Evolutionary conservation across 2,797 vertebrate species (phyloP).

Genomic region (Eospalax fontanierii): DNA sequence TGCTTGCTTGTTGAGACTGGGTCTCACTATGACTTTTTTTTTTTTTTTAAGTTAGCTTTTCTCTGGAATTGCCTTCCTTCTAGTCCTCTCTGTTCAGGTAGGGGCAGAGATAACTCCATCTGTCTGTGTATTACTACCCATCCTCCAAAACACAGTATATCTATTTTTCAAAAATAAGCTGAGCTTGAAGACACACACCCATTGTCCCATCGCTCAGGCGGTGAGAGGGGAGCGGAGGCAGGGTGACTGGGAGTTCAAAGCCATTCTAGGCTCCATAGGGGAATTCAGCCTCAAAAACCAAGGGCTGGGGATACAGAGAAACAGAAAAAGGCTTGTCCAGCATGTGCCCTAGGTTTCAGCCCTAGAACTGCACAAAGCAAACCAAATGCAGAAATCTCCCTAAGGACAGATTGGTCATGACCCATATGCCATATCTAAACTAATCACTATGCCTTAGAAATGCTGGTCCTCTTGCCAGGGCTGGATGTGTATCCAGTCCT

Average conservation of each 20-base stretch:
- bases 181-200: too few relatives aligned
- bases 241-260: too few relatives aligned
- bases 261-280: not conserved
- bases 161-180: not conserved
- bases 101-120: constrained; percentile 6
- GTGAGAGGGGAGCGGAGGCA: not conserved
- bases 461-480: not conserved
- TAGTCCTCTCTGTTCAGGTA: not conserved
- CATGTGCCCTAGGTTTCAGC: not conserved
- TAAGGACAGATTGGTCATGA: not conserved
- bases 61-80: not conserved
- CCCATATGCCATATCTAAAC: not conserved
- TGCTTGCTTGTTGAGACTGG: not conserved
- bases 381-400: not conserved
- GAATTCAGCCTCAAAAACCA: not conserved
- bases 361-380: not conserved
- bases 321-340: not conserved
- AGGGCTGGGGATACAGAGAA: not conserved
- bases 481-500: not conserved
- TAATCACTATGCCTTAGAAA: not conserved
- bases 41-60: not conserved
- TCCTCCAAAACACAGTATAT: not conserved
- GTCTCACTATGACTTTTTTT: not conserved
- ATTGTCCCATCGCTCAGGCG: too few relatives aligned
- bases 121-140: fast-evolving